Evolutionary conservation across 2,113 vertebrate species (phyloP).

Genomic region (Podarcis muralis): DNA sequence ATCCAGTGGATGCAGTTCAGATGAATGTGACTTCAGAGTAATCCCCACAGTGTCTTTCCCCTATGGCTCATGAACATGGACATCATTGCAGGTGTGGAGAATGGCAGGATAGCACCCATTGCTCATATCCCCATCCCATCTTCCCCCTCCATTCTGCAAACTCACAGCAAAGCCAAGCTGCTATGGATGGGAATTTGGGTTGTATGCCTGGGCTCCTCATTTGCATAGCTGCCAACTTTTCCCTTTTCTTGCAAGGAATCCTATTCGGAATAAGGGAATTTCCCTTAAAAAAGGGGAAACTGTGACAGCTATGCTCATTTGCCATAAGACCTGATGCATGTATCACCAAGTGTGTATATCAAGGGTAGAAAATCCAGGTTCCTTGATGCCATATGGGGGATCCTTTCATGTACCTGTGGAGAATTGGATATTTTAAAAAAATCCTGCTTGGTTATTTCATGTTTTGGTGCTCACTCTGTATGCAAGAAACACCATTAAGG

Average conservation of each 20-base stretch:
- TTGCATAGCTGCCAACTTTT: no score
- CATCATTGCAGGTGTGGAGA: neutral
- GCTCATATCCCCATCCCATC: neutral
- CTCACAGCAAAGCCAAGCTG: no score
- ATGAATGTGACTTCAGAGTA: neutral
- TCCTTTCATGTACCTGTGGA: neutral
- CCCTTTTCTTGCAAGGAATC: no score
- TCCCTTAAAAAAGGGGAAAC: no score
- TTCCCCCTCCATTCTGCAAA: neutral
- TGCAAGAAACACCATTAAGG: slow-evolving; percentile 32
- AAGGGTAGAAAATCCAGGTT: neutral
- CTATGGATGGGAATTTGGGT: no score
- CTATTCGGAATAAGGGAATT: no score
- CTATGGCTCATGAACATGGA: no score
- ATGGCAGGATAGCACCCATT: neutral
- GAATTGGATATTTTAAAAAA: neutral
- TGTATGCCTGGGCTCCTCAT: neutral
- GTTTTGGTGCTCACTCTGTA: neutral
- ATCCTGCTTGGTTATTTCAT: slow-evolving; percentile 1
- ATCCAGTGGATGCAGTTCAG: neutral
- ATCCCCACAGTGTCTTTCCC: neutral
- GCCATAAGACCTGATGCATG: no score
- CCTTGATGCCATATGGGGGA: neutral
- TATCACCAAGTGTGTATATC: neutral
- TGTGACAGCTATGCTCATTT: no score